Conservation (phyloP, 2,113 vertebrate genomes). For the Psittacula cyanocephala region DNA sequence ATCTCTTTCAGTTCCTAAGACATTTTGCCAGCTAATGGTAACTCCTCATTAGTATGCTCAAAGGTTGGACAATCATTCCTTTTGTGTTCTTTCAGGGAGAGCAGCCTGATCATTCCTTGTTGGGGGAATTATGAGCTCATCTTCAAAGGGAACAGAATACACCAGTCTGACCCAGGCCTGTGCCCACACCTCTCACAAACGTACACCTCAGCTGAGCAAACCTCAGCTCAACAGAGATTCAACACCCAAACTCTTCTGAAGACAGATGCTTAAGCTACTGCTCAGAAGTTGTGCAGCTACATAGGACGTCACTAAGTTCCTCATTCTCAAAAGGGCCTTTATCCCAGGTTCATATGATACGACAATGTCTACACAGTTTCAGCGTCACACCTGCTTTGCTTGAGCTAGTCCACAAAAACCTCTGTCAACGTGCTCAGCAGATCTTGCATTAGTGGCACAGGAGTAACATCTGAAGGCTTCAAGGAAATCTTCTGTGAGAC, state of each 20-base stretch:
- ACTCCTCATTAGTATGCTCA: not conserved
- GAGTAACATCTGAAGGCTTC: not conserved
- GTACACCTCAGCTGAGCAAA: not conserved
- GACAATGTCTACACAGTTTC: not conserved
- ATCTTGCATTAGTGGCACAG: not conserved
- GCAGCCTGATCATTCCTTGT: not conserved
- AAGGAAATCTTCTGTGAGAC: not conserved
- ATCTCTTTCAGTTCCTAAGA: not conserved
- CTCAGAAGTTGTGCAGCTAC: not conserved
- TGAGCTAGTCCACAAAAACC: not conserved
- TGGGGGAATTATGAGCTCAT: not conserved
- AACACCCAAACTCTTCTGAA: not conserved
- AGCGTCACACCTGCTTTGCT: not conserved
- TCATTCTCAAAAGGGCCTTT: not conserved
- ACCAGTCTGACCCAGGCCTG: not conserved
- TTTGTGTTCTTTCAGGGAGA: not conserved
- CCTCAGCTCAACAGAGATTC: not conserved
- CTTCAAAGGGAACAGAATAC: not conserved
- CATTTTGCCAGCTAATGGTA: not conserved
- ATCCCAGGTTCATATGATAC: accelerated
- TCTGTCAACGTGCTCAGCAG: not conserved
- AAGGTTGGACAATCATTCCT: not conserved
- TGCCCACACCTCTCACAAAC: not conserved
- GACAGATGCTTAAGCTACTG: not conserved
- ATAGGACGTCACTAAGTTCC: not conserved